Conservation (phyloP, 2,797 vertebrate genomes). For the Pipistrellus kuhlii region DNA sequence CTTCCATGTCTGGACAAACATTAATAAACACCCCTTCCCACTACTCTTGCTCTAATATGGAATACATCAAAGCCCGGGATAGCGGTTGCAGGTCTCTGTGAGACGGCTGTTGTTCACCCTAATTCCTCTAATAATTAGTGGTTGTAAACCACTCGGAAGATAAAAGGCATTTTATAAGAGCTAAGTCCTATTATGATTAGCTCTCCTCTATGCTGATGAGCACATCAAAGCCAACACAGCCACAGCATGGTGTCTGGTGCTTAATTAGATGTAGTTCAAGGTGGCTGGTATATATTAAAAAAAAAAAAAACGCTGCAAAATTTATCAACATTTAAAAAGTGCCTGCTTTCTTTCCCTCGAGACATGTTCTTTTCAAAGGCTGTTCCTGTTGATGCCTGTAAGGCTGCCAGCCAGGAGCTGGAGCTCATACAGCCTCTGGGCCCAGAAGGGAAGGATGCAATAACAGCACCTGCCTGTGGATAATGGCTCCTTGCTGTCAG, state of each 20-base stretch:
- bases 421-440: neutral
- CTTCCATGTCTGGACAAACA: conserved; percentile 53
- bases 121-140: conserved; percentile 74
- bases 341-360: conserved; percentile 33
- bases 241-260: conserved; percentile 61
- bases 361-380: conserved; percentile 62
- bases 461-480: neutral
- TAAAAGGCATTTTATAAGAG: conserved; percentile 76
- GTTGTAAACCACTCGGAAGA: conserved; percentile 79
- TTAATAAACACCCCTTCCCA: conserved; percentile 30
- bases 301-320: conserved; percentile 75
- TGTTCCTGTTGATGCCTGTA: neutral
- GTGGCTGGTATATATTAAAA: conserved; percentile 66
- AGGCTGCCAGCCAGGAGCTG: neutral
- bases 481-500: neutral
- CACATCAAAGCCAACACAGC: conserved; percentile 75
- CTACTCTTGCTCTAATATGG: conserved; percentile 45
- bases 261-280: conserved; percentile 76
- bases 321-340: conserved; percentile 68
- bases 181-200: conserved; percentile 65
- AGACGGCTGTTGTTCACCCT: conserved; percentile 57
- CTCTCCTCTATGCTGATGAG: conserved; percentile 60
- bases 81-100: conserved; percentile 48
- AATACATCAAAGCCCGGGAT: conserved; percentile 71
- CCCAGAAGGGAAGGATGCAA: neutral